A percentile compares a stretch with the other conserved stretches of the same genome.
These are phyloP conservation scores for Anhinga anhinga DNA, from an alignment of 2,113 vertebrate species.

Conservation along the genomic window DNA sequence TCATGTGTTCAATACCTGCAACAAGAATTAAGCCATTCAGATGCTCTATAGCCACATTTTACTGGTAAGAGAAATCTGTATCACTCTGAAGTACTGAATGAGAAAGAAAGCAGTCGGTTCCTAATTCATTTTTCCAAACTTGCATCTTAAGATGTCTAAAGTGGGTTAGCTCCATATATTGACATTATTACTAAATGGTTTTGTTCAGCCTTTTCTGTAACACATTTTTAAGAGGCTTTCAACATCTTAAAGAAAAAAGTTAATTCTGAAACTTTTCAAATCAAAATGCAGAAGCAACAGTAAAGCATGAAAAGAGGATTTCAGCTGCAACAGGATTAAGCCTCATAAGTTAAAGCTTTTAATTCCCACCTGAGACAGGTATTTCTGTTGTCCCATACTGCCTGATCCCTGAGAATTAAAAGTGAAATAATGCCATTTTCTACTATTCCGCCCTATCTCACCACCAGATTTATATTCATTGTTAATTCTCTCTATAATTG, in stretches of 20 bases:
- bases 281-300: neutral
- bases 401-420: neutral
- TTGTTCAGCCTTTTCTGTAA: neutral
- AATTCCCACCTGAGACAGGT: slow-evolving; percentile 36
- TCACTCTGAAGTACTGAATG: neutral
- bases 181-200: neutral
- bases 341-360: neutral
- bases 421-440: neutral
- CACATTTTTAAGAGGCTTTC: neutral
- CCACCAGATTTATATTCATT: neutral
- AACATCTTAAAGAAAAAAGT: neutral
- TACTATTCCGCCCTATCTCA: neutral
- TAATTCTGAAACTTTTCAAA: neutral
- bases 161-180: neutral
- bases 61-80: neutral
- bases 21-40: neutral
- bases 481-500: neutral
- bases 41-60: neutral
- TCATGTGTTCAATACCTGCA: neutral
- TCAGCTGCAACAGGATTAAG: neutral
- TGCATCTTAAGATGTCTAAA: neutral
- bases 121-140: neutral
- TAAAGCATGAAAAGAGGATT: neutral
- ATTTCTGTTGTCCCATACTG: neutral
- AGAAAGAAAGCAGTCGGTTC: neutral